Base-by-base conservation (phyloP, 2,797 vertebrate species). In the Pseudochaenichthys georgianus region DNA sequence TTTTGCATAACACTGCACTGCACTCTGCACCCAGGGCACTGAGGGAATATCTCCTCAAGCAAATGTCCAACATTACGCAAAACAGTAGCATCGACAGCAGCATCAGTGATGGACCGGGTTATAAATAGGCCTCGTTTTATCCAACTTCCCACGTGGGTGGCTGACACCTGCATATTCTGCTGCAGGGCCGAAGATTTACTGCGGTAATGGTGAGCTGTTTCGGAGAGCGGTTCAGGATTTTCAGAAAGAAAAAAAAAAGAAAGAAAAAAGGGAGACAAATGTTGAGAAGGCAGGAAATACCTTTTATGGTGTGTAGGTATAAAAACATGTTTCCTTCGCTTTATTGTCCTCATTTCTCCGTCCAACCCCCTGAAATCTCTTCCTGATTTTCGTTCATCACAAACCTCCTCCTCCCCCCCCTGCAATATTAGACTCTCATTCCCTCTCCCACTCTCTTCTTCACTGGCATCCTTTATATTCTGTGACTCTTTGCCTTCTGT, bases 101-200 rank as follows among this genome's bases (percentile, higher is more conserved):
- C 70, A 67, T 38, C 75, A 45, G 82, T 67, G 77, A 82, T 80
- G 77, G 84, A 83, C 58, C n/a, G 0, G 61, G 80, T 81, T 94
- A 89, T 86, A 91, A 92, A 93, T 93, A 93, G 89, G 41, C 34
- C 74, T 82, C 38, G 60, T 70, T 87, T 84, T 73, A 80, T 87
- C 76, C 65, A 42, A 3, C 75, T 66, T 80, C 90, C 92, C 87
- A 89, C 90, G 74, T 89, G 87, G 90, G 91, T 87, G 83, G 80
- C 63, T 70, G 79, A 85, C 88, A 85, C 86, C 77, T 67, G 81
- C 81, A 71, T 63, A 57, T 82, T 65, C 47, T 51, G 71, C 76
- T 83, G 81, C 62, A 70, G 62, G 84, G 73, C 78, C 57, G 38
- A 16, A 66, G 43, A 54, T 75, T 54, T 73, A 69, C 64, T 81